Base-by-base conservation (phyloP, 2,797 vertebrate species). In the Ctenochaetus hawaiiensis region DNA sequence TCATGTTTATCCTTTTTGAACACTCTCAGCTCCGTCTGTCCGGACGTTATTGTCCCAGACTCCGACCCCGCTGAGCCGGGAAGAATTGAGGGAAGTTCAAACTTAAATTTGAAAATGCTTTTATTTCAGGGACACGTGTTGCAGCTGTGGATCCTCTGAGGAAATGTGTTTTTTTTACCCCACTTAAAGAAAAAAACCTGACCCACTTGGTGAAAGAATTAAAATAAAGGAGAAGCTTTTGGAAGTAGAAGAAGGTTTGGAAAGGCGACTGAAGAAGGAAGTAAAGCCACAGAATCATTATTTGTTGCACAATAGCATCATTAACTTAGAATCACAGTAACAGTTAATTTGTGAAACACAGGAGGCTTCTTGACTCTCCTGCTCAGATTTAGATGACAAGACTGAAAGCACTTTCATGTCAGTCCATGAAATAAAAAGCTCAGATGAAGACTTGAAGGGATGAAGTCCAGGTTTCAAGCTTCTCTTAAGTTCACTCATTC, bases 11-110 rank as follows among this genome's bases (percentile, higher is more conserved):
- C 23, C 51, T 45, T 63, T 76, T 52, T 67, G 48, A 59, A 39
- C 39, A 39, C 47, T 51, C 51, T 76, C 17, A 48, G 67, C 61
- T 72, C 54, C 2, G 7, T 62, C 71, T 67, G 69, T 81, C 34
- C 78, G 67, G 44, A 63, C 11, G 58, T 77, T 51, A 90, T 92
- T 93, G 93, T 94, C 82, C 74, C 30, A 18, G 69, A 74, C 34
- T 69, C 78, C 75, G 70, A 57, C 77, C 91, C 90, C 62, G 86
- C 92, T 90, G 92, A 11, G 92, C 89, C 49, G 63, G 64, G 71
- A 93, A 90, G 88, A 94, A 94, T 94, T 9, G 78, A 43, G 79
- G 94, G 93, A 95, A 94, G 87, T 87, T 75, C 58, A 54, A 30
- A 47, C 66, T 71, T 75, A 14, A 72, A 75, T 82, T 74, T 81